Percentiles rank a stretch among this genome's conserved stretches.
Evolutionary conservation across 2,888 invertebrate genomes (phyloP).

Genomic region (Punctoribates punctum): DNA sequence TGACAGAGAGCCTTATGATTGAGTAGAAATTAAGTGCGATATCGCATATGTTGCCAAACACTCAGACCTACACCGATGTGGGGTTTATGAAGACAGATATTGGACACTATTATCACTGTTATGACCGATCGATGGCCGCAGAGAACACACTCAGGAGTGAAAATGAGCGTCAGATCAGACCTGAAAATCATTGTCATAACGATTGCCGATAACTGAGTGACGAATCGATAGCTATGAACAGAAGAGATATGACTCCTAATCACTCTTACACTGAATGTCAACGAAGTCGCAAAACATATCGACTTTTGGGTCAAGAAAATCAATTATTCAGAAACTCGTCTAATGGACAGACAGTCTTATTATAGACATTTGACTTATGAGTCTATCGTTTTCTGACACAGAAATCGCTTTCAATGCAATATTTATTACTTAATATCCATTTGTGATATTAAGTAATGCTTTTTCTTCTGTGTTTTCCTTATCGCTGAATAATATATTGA

Average conservation of each 20-base stretch:
- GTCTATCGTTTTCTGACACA: background rate
- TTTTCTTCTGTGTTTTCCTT: background rate
- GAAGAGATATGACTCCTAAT: background rate
- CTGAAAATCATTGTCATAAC: background rate
- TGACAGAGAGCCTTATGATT: background rate
- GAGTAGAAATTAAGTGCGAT: conserved; percentile 33
- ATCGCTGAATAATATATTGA: background rate
- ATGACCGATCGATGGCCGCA: conserved; percentile 6
- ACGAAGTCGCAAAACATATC: background rate
- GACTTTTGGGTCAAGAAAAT: conserved; percentile 22
- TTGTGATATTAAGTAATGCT: background rate
- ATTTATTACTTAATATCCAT: conserved; percentile 6
- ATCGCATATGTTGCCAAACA: conserved; percentile 30
- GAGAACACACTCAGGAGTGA: background rate
- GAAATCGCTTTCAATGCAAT: background rate
- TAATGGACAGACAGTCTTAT: background rate
- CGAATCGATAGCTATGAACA: background rate
- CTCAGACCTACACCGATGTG: background rate
- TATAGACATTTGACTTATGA: background rate
- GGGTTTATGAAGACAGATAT: background rate
- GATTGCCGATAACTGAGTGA: conserved; percentile 20
- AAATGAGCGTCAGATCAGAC: background rate
- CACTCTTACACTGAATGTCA: background rate
- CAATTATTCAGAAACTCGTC: conserved; percentile 26
- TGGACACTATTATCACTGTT: conserved; percentile 19